phyloP scores from a whole-genome alignment of 2,113 vertebrate species.

The Garra rufa region DNA sequence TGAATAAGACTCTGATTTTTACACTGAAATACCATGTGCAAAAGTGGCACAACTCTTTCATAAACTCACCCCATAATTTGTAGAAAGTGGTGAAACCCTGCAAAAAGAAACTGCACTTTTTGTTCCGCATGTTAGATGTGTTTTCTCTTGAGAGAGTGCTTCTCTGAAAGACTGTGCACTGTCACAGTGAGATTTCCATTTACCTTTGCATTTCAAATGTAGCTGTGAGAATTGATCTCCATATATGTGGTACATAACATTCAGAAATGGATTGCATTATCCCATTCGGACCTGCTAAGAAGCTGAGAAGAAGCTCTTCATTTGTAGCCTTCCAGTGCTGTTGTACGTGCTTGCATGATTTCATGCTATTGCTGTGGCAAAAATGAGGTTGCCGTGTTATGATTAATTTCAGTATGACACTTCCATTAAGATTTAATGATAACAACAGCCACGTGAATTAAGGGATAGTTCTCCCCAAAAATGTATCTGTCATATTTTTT shows the following conservation, averaged over 20 bases:
- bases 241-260: not conserved
- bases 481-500: too few relatives aligned
- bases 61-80: not conserved
- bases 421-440: too few relatives aligned
- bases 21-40: not conserved
- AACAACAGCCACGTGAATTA: too few relatives aligned
- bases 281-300: not conserved
- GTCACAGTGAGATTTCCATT: not conserved
- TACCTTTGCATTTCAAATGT: slow-evolving; percentile 8
- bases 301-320: not conserved
- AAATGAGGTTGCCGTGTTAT: not conserved
- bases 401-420: not conserved
- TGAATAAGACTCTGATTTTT: too few relatives aligned
- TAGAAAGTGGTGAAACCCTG: not conserved
- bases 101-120: not conserved
- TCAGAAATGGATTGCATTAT: not conserved
- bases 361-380: not conserved
- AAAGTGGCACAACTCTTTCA: not conserved
- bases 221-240: not conserved
- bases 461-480: too few relatives aligned
- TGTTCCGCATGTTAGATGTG: not conserved
- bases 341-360: slow-evolving; percentile 2
- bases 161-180: not conserved
- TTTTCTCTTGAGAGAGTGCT: not conserved
- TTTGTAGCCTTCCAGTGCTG: not conserved